Evolutionary conservation across 2,888 invertebrate species (phyloP).

Genomic region (Xestia ashworthii): DNA sequence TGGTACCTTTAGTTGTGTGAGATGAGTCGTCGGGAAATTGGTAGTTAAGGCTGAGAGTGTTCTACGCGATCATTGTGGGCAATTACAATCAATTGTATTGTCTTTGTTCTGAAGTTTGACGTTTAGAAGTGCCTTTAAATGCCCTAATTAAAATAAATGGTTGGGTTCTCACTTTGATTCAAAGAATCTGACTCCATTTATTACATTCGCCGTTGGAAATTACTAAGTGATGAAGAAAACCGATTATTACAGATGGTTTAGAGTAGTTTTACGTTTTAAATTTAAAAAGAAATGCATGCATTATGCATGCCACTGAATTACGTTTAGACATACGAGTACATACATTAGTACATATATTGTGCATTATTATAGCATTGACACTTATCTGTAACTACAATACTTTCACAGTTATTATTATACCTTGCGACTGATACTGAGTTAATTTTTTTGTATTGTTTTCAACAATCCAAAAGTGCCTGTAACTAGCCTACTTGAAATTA

Average conservation of each 20-base stretch:
- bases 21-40: constrained; percentile 41
- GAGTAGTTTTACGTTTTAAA: background rate
- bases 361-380: too few species aligned
- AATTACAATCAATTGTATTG: background rate
- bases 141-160: background rate
- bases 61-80: constrained; percentile 21
- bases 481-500: background rate
- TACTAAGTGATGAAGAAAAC: background rate
- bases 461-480: background rate
- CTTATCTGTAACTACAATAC: too few species aligned
- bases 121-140: background rate
- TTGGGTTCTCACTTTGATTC: background rate
- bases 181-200: background rate
- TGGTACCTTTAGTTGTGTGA: constrained; percentile 64
- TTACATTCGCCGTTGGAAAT: background rate
- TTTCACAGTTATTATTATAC: too few species aligned
- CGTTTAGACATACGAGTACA: too few species aligned
- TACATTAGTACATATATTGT: too few species aligned
- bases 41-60: constrained; percentile 28
- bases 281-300: too few species aligned
- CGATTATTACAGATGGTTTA: background rate
- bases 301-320: too few species aligned
- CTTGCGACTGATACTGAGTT: too few species aligned
- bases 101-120: constrained; percentile 1
- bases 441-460: too few species aligned